Percentiles rank a stretch among this genome's conserved stretches.
These are phyloP conservation scores for Molorchus minor DNA, from an alignment of 2,888 invertebrate genomes.

Conservation along the genomic window DNA sequence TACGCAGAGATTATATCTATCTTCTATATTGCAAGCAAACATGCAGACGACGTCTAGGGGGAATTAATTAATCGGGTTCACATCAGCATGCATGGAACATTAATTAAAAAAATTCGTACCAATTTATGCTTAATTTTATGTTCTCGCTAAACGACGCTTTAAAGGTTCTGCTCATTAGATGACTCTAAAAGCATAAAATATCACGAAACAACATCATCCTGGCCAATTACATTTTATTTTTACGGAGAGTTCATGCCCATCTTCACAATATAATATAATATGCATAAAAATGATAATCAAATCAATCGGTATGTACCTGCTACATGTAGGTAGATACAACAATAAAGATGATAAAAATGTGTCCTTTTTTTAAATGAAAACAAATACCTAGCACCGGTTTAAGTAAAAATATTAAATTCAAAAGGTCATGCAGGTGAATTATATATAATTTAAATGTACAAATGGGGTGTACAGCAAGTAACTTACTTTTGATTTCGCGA, in stretches of 20 bases:
- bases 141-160: conserved; percentile 64
- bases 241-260: too few species aligned
- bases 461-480: conserved; percentile 30
- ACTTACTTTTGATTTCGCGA: conserved; percentile 20
- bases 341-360: too few species aligned
- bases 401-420: too few species aligned
- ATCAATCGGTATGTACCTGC: too few species aligned
- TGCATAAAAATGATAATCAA: too few species aligned
- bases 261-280: too few species aligned
- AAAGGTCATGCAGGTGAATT: conserved; percentile 33
- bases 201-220: conserved; percentile 24
- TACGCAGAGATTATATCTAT: conserved; percentile 4
- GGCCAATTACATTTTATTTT: too few species aligned
- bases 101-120: conserved; percentile 53
- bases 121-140: conserved; percentile 64
- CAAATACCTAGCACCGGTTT: too few species aligned
- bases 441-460: too few species aligned
- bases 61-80: neutral
- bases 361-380: too few species aligned
- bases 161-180: conserved; percentile 61
- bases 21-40: conserved; percentile 18
- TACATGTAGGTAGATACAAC: too few species aligned
- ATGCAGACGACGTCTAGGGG: conserved; percentile 14
- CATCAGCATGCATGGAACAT: conserved; percentile 22
- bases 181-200: conserved; percentile 40